These are phyloP conservation scores for Parauchenoglanis punctatus DNA, from an alignment of 2,797 vertebrate species.

Conservation along the genomic window DNA sequence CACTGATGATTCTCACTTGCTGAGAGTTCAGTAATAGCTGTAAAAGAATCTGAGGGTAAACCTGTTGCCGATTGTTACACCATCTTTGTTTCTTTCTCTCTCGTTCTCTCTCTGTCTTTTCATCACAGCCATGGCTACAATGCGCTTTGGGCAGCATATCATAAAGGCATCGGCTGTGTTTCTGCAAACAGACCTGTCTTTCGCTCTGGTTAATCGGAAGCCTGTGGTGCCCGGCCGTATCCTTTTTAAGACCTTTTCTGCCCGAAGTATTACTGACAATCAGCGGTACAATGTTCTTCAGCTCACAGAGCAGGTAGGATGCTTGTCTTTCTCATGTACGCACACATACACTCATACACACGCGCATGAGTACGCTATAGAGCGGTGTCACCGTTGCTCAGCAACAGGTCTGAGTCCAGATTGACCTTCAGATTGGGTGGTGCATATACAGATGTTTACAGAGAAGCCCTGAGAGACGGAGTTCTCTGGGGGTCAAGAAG, in stretches of 20 bases:
- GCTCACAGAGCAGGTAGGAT: constrained; percentile 70
- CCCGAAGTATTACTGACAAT: neutral
- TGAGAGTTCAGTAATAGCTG: neutral
- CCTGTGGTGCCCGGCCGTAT: constrained; percentile 89
- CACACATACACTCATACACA: neutral
- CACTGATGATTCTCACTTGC: constrained; percentile 19
- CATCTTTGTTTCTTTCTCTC: constrained; percentile 10
- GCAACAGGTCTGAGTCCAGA: constrained; percentile 77
- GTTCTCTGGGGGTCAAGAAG: neutral
- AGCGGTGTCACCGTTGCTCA: constrained; percentile 79
- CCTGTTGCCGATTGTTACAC: constrained; percentile 9
- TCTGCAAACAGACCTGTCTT: constrained; percentile 84
- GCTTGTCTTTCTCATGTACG: constrained; percentile 2
- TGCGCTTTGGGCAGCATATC: constrained; percentile 84
- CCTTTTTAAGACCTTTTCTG: constrained; percentile 68
- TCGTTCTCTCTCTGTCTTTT: constrained; percentile 45
- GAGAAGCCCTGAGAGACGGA: neutral
- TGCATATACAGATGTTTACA: constrained; percentile 63
- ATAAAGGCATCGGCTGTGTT: constrained; percentile 83
- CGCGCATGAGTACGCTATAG: constrained; percentile 57
- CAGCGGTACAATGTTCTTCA: neutral
- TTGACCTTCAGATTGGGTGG: constrained; percentile 60
- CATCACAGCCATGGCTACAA: constrained; percentile 65
- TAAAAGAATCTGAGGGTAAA: neutral
- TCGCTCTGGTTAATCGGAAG: constrained; percentile 86